A percentile compares a stretch with the other conserved stretches of the same genome.
Conservation (phyloP, 2,113 vertebrate genomes). For the Caranx ignobilis region DNA sequence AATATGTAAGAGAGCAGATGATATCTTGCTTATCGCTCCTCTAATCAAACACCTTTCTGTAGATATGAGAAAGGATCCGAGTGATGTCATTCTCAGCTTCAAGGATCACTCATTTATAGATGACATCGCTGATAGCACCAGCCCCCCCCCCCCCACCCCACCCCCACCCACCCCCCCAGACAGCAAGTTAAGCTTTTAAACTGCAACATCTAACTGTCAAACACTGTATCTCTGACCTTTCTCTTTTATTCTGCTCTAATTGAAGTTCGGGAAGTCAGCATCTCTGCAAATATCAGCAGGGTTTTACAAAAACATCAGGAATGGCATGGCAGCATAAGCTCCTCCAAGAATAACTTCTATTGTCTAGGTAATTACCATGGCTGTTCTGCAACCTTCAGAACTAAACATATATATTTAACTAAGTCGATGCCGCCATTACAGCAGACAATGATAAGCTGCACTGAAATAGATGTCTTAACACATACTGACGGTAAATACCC, state of each 20-base stretch:
- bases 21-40: slow-evolving; percentile 60
- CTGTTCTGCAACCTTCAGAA: slow-evolving; percentile 20
- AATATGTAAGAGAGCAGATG: slow-evolving; percentile 63
- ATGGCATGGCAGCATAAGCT: not conserved
- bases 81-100: slow-evolving; percentile 15
- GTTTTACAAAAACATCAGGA: slow-evolving; percentile 5
- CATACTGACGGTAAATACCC: slow-evolving; percentile 28
- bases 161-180: not conserved
- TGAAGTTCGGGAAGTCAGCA: slow-evolving; percentile 9
- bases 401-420: slow-evolving; percentile 44
- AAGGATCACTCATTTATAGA: slow-evolving; percentile 25
- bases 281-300: slow-evolving; percentile 25
- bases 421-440: slow-evolving; percentile 8
- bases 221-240: slow-evolving; percentile 3
- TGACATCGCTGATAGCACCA: not conserved
- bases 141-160: not conserved
- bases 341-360: slow-evolving; percentile 33
- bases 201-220: slow-evolving; percentile 9
- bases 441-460: slow-evolving; percentile 1
- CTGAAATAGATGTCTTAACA: slow-evolving; percentile 13
- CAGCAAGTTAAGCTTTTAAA: slow-evolving; percentile 4
- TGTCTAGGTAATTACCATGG: slow-evolving; percentile 40
- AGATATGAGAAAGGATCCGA: slow-evolving; percentile 20
- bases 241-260: slow-evolving; percentile 25
- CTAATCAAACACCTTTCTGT: slow-evolving; percentile 58